Evolutionary conservation across 2,797 vertebrate species (phyloP), one percentile per base, ranked within the genome.

Genomic region (Sternarchorhynchus goeldii): DNA sequence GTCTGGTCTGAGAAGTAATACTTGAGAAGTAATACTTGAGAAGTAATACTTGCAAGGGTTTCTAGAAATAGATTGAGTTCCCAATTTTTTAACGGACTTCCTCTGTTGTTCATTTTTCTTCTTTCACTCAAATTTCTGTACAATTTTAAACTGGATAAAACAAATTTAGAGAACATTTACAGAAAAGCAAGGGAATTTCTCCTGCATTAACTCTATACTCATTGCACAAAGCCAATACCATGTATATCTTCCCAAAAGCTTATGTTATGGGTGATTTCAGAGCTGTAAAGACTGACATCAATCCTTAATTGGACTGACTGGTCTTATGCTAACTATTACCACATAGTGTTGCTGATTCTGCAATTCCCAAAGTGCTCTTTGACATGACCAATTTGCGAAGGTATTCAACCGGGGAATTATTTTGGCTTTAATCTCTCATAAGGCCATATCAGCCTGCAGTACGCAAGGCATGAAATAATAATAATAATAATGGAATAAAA

Each of bases 321-420:
- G 68, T 85, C 81, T 76, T 70, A 79, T 58, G 75, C 73, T 18
- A 36, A 58, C 63, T 80, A 70, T 78, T 32, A 21, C 78, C 58
- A 55, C 75, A 72, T 67, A 66, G 56, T 76, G 65, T 21, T 83
- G 86, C 89, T 91, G 90, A 91, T 86, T 86, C 83, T 5, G 83
- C 84, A 82, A 18, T 77, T 81, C 81, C 63, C 53, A 73, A 88
- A 87, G 78, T 79, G 81, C 80, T 90, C 77, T 20, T 77, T 88
- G 88, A 90, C 90, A 90, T 67, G 85, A 88, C 82, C 88, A 92
- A 93, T 92, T 92, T 92, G 87, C 87, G 85, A 89, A 93, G 84
- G 87, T 87, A 89, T 85, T 89, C 78, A 87, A 90, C 83, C 90
- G 56, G 82, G 74, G 90, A 91, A 91, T 91, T 90, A 91, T 91